Evolutionary conservation across 2,797 vertebrate genomes (phyloP).

Genomic region (Coregonus ussuriensis): DNA sequence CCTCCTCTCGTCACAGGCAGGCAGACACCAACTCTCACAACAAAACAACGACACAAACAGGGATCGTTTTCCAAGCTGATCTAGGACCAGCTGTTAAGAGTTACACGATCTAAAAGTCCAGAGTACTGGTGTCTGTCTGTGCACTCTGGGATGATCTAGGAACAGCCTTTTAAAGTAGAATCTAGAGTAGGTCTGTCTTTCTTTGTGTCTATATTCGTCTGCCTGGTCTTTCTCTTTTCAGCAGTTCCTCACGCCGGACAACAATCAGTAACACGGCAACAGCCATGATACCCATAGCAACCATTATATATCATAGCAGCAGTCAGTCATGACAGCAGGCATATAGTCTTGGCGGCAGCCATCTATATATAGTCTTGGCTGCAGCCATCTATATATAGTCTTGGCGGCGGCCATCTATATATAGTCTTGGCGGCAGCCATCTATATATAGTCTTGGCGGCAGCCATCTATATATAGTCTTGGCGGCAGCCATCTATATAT

Average conservation of each 20-base stretch:
- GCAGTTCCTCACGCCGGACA: constrained; percentile 16
- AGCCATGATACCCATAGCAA: background rate
- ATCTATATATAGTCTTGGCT: too few relatives aligned
- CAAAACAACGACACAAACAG: constrained; percentile 32
- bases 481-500: too few relatives aligned
- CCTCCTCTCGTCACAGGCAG: constrained; percentile 15
- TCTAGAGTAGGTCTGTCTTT: too few relatives aligned
- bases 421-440: too few relatives aligned
- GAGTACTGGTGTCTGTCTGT: background rate
- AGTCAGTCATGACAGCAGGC: too few relatives aligned
- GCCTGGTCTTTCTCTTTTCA: background rate
- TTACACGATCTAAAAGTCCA: background rate
- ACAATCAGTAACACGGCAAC: background rate
- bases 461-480: too few relatives aligned
- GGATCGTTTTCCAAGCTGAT: constrained; percentile 22
- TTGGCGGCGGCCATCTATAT: too few relatives aligned
- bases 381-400: too few relatives aligned
- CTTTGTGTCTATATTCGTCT: background rate
- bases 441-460: too few relatives aligned
- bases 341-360: too few relatives aligned
- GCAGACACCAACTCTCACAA: constrained; percentile 28
- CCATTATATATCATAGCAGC: background rate
- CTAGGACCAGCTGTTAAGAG: constrained; percentile 23
- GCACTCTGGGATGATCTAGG: background rate
- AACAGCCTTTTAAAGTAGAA: too few relatives aligned